Percentiles rank a stretch among this genome's conserved stretches.
Conservation (phyloP, 1,140 invertebrate genomes). For the Homarus americanus region DNA sequence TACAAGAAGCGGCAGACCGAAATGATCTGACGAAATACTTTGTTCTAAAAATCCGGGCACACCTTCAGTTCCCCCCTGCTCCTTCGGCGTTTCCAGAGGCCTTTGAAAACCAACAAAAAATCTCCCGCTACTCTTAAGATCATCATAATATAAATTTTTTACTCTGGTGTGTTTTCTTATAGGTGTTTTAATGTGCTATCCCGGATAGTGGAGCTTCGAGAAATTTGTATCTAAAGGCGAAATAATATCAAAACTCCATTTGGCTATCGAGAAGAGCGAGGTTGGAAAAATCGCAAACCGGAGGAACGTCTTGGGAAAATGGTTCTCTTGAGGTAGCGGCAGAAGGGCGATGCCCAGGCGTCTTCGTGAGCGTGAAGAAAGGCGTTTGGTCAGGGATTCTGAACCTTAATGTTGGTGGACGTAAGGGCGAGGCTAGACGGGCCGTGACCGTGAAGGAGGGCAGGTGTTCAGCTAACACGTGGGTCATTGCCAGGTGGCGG, state of each 20-base stretch:
- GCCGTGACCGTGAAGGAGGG: slow-evolving; percentile 26
- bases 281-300: not conserved
- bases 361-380: not conserved
- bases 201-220: too few relatives aligned
- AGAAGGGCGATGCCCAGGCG: not conserved
- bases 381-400: not conserved
- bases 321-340: not conserved
- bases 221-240: not conserved
- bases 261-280: not conserved
- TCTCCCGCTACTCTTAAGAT: too few relatives aligned
- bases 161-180: too few relatives aligned
- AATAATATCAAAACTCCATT: not conserved
- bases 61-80: too few relatives aligned
- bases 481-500: slow-evolving; percentile 52
- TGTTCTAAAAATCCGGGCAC: too few relatives aligned
- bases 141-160: too few relatives aligned
- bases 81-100: too few relatives aligned
- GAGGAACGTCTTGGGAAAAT: not conserved
- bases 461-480: slow-evolving; percentile 57
- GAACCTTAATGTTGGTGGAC: not conserved
- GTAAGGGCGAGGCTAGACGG: not conserved
- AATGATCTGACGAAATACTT: too few relatives aligned
- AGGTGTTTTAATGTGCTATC: too few relatives aligned
- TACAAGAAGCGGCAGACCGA: too few relatives aligned
- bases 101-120: too few relatives aligned